Base-by-base conservation (phyloP, 2,113 vertebrate species). In the Pelobates fuscus region DNA sequence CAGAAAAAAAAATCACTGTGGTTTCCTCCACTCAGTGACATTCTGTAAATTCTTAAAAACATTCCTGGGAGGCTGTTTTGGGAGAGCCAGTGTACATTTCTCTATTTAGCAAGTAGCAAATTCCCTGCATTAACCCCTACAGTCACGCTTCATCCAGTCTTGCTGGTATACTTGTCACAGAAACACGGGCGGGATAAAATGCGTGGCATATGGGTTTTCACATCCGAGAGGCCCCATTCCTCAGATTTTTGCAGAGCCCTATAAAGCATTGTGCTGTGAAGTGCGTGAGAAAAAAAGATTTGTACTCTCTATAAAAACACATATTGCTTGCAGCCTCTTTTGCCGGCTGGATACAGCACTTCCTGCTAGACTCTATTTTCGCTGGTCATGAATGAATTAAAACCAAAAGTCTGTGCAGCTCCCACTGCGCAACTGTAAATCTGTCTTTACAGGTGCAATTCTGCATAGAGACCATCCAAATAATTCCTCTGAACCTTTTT, bases 1-100 rank as follows among this genome's bases (percentile, higher is more conserved):
- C 32, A 57, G 54, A 12, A 57, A 24, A 23, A 24, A 15, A 67
- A 23, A 32, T 25, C 3, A 23, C 7, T 65, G 63, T 17, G 63
- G 63, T 65, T 65, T 65, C 37, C 63, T 21, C 63, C 20, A 5
- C 41, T 57, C 67, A 20, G 8, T 69, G 20, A 20, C 21, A 73
- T 64, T 64, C 70, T 73, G 60, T 15, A 17, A 37, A 62, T 71
- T 57, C 67, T 24, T 69, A 0, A n/a, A n/a, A 11, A 37, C 67
- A 59, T 70, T 72, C 70, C 70, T 26, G 20, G n/a, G 70, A n/a
- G 25, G 21, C 20, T 30, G 21, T 25, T 27, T 57, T 32, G 37
- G 2, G 7, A 6, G 8, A 44, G 32, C 68, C 5, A 24, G 23
- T 14, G 68, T 29, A 54, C 24, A 14, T n/a, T 41, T 37, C 54